These are phyloP conservation scores for Phalacrocorax aristotelis DNA, from an alignment of 2,113 vertebrate genomes.

Conservation along the genomic window DNA sequence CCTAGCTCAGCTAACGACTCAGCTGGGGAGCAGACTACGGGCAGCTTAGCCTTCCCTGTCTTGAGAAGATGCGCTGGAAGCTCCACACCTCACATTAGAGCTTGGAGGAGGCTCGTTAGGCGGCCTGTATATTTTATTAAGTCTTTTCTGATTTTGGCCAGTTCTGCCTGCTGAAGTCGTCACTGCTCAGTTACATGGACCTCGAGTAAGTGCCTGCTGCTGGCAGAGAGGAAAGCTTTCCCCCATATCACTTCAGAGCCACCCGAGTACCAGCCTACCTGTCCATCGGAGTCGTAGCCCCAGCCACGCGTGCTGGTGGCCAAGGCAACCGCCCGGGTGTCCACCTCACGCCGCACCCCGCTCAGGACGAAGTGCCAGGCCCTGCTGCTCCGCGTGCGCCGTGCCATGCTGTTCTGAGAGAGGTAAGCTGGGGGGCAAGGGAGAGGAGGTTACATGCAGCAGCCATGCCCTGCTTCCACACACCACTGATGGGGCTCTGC, in stretches of 20 bases:
- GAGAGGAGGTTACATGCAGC: neutral
- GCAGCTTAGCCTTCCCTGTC: neutral
- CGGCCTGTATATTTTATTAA: neutral
- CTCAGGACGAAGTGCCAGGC: conserved; percentile 92
- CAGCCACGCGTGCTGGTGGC: conserved; percentile 63
- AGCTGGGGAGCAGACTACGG: neutral
- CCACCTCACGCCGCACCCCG: conserved; percentile 83
- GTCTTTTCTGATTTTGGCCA: neutral
- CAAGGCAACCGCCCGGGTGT: conserved; percentile 74
- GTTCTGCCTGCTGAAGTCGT: neutral
- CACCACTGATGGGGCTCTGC: rapidly evolving
- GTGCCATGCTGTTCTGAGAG: conserved; percentile 78
- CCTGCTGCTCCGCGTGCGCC: conserved; percentile 86
- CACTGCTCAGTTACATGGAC: neutral
- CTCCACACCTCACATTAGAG: neutral
- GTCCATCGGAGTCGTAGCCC: conserved; percentile 84
- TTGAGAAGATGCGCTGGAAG: neutral
- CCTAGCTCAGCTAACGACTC: neutral
- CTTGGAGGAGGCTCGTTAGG: neutral
- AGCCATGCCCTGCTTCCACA: rapidly evolving
- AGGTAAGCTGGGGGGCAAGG: neutral
- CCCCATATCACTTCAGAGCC: rapidly evolving
- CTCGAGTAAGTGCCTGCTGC: neutral
- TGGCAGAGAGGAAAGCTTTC: rapidly evolving
- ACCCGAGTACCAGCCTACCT: conserved; percentile 71